phyloP scores from a whole-genome alignment of 2,113 vertebrate species.

The Glaucomys volans region DNA sequence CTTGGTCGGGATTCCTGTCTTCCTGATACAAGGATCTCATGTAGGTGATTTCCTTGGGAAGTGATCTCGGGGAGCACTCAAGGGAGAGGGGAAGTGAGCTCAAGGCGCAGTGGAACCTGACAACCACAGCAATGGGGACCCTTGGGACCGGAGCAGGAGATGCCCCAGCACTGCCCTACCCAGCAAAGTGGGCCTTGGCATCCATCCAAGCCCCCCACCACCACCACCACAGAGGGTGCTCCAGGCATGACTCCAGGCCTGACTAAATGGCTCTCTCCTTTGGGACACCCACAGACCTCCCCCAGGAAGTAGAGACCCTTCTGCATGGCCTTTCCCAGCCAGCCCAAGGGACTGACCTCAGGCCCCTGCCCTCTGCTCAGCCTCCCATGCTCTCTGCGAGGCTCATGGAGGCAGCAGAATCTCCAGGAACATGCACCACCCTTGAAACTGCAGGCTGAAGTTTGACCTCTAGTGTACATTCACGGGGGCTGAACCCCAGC shows the following conservation, averaged over 20 bases:
- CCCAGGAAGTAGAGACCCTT: no score
- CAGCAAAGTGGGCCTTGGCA: rapidly evolving
- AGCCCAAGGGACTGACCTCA: neutral
- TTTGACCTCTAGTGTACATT: neutral
- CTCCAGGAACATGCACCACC: no score
- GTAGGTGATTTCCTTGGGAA: neutral
- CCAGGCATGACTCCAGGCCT: neutral
- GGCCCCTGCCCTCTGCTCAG: neutral
- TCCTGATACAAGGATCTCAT: neutral
- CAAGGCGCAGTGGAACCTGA: rapidly evolving
- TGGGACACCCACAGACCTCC: no score
- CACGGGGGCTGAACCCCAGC: neutral
- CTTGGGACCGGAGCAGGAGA: neutral
- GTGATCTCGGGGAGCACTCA: rapidly evolving
- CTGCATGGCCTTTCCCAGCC: neutral
- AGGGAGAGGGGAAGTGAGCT: neutral
- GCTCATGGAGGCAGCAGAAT: no score
- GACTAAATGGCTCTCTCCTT: no score
- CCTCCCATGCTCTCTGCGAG: neutral
- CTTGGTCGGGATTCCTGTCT: neutral
- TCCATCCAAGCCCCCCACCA: no score
- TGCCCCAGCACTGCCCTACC: rapidly evolving
- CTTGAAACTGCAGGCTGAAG: neutral
- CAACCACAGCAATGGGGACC: rapidly evolving
- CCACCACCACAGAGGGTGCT: rapidly evolving